Evolutionary conservation across 2,888 invertebrate genomes (phyloP), one percentile per base, ranked within the genome.

Genomic region (Anthrax anthrax): DNA sequence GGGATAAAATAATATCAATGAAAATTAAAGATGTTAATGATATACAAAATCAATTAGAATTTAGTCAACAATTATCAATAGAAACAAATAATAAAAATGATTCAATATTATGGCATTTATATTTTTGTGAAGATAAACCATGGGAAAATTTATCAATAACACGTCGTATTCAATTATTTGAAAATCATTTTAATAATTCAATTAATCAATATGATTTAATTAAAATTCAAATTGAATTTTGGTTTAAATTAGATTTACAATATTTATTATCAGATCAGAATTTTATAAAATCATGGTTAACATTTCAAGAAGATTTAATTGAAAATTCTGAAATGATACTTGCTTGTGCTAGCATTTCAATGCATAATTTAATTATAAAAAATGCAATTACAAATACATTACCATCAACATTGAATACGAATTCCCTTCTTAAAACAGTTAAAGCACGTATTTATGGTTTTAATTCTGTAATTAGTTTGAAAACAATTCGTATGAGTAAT

Each of bases 301-400:
- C 71, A n/a, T 75, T 88, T 54, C 64, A 66, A 49, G 70, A 71
- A 39, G 82, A 88, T 55, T 63, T 92, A 38, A 70, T 72, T 53
- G 75, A 77, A 47, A 76, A 75, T 49, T 84, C 90, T 1, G 75
- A 78, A 49, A 70, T 70, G 45, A 76, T 81, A 16, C 68, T 92
- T 42, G 74, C 77, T 45, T 78, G 81, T 47, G 64, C 91, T 46
- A 84, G 84, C 42, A 70, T 85, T 50, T 86, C 87, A 43, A 79
- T 90, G 70, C 83, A 90, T 69, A 81, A 87, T 73, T 79, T 78
- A 51, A 58, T 65, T 37, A 40, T 46, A 12, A 43, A 42, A 42
- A 19, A 32, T 37, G n/a, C n/a, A n/a, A 38, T 43, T 50, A 1
- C 12, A 19, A 29, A n/a, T 14, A 18, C 27, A 34, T 6, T 16